Base-by-base conservation (phyloP, 2,888 invertebrate genomes). In the Drosophila kambysellisi region DNA sequence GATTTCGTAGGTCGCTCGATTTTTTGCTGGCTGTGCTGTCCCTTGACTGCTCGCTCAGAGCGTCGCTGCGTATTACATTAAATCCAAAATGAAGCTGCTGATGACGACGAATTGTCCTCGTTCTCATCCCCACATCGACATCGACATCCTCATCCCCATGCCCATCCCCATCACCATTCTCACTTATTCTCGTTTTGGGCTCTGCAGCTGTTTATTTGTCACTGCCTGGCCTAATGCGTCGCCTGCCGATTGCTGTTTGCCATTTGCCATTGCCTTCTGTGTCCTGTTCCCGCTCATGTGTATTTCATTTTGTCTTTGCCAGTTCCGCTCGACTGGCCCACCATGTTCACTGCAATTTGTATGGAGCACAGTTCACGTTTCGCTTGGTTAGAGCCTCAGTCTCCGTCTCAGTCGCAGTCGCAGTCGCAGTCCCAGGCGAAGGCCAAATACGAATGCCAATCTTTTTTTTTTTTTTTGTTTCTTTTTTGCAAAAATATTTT, bases 281-380 rank as follows among this genome's bases (percentile, higher is more conserved):
- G 66, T 71, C 75, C 78, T 79, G 78, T 79, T 71, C 63, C 70
- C 70, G 73, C 84, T 74, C 76, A 77, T 87, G 86, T 85, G 88
- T 83, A 81, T 89, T 84, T 83, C 84, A 81, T 87, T 84, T 82
- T 87, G 84, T 81, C 82, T 80, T 77, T 81, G 79, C 79, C 74
- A 82, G 87, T 85, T 88, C 86, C 88, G 81, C 84, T 83, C 79
- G 89, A 87, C 84, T 85, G 86, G 80, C 74, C 89, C 79, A 76
- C 81, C 85, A 88, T 87, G 89, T 85, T 88, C 88, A 82, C 88
- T 88, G 86, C 85, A 88, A 88, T 88, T 89, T 88, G 86, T 88
- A 82, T 82, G 88, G 82, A 71, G 76, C 73, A 64, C 73, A 80
- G 71, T 76, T 69, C 63, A 68, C 79, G 87, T 71, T 71, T 83